Percentiles rank a stretch among this genome's conserved stretches.
These are phyloP conservation scores for Naso thynnoides DNA, from an alignment of 2,797 vertebrate genomes.

Conservation along the genomic window DNA sequence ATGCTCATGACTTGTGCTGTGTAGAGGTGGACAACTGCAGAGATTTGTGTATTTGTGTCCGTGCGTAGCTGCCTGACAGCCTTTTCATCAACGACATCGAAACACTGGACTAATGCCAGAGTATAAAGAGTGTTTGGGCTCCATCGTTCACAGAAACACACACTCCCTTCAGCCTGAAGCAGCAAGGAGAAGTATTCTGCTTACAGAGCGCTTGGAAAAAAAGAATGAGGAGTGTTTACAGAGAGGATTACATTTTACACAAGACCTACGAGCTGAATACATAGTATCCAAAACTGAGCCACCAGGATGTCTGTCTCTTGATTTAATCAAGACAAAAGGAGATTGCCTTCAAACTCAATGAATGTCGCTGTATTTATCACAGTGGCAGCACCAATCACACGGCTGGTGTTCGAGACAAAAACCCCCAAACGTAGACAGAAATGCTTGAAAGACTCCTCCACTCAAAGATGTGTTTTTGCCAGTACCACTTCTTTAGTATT, in stretches of 20 bases:
- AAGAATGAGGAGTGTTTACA: constrained; percentile 4
- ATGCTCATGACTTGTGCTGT: constrained; percentile 10
- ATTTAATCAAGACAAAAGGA: constrained; percentile 63
- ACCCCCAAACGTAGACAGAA: constrained; percentile 15
- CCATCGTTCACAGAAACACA: constrained; percentile 56
- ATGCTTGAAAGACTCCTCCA: constrained; percentile 1
- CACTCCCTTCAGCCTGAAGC: constrained; percentile 24
- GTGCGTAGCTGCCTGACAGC: constrained; percentile 11
- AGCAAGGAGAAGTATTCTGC: constrained; percentile 22
- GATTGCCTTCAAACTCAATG: constrained; percentile 64
- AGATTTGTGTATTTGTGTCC: constrained; percentile 62
- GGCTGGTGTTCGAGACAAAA: constrained; percentile 20
- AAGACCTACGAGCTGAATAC: constrained; percentile 16
- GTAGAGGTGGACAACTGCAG: constrained; percentile 30
- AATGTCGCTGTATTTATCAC: constrained; percentile 40
- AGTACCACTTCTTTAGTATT: background rate
- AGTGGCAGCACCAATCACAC: constrained; percentile 34
- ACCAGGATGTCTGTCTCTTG: constrained; percentile 29
- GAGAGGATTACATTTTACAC: constrained; percentile 21
- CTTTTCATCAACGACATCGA: constrained; percentile 49
- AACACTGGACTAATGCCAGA: constrained; percentile 54
- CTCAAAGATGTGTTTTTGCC: background rate
- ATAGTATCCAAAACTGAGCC: constrained; percentile 25
- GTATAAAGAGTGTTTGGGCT: constrained; percentile 23
- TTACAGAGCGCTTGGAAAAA: constrained; percentile 5